A percentile compares a stretch with the other conserved stretches of the same genome.
Evolutionary conservation across 2,113 vertebrate genomes (phyloP).

Genomic region (Microcebus ravelobensis): DNA sequence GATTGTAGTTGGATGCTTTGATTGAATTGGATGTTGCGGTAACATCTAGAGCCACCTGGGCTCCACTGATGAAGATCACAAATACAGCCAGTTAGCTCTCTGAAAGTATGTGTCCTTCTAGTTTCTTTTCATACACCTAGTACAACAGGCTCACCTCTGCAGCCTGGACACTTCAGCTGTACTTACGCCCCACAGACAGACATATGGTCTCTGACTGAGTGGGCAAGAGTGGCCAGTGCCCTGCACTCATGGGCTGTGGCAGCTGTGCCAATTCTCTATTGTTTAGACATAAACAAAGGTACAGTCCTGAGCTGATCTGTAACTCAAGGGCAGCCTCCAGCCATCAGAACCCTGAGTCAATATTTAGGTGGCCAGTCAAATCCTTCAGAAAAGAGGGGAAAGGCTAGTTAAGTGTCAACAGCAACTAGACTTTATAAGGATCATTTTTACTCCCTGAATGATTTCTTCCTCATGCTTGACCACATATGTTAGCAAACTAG

Average conservation of each 20-base stretch:
- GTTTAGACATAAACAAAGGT: neutral
- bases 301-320: neutral
- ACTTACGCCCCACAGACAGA: neutral
- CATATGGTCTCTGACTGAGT: neutral
- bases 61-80: neutral
- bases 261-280: neutral
- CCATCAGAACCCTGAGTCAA: neutral
- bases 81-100: accelerated
- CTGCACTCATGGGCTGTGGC: accelerated
- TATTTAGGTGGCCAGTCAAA: neutral
- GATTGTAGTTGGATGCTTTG: neutral
- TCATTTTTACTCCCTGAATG: neutral
- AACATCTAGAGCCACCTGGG: neutral
- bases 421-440: neutral
- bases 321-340: neutral
- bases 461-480: too few species aligned
- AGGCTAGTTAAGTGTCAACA: neutral
- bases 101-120: accelerated
- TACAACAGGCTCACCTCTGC: accelerated
- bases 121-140: neutral
- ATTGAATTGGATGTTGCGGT: neutral
- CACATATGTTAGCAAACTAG: neutral
- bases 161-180: neutral
- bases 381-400: neutral
- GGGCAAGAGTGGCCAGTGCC: neutral